Base-by-base conservation (phyloP, 2,113 vertebrate species). In the Poecilia latipinna region DNA sequence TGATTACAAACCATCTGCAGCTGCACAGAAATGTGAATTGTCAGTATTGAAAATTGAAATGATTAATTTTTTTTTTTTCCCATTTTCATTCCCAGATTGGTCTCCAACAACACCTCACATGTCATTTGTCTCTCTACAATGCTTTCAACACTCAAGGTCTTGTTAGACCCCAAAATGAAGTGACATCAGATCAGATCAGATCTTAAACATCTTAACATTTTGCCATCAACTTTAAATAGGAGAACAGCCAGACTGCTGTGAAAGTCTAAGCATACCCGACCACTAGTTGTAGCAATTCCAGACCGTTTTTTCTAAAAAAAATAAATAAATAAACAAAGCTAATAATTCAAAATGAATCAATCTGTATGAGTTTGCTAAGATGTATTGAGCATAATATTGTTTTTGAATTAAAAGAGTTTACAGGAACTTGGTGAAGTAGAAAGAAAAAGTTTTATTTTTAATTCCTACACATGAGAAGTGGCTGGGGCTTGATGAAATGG, bases 401-500 rank as follows among this genome's bases (percentile, higher is more conserved):
- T 67, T 90, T 82, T 85, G 78, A 72, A 79, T 81, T 79, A 61
- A 82, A 78, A 77, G 17, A 75, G 62, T 13, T 79, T 31, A 32
- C 51, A 51, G 48, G 67, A 63, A 80, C 72, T 83, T 61, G 61
- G 63, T 67, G 61, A 65, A 75, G 29, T 67, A 60, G 78, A 73
- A 78, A 75, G 33, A 80, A 66, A 39, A 37, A 28, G 65, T 68
- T 79, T 77, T 24, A 8, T 57, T 68, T 11, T 71, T 74, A 79
- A 82, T 90, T 75, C 68, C 77, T 82, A 72, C 57, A 74, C 75
- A 79, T 37, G 17, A 1, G 39, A 83, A 83, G 72, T 84, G 61
- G 79, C 77, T 75, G 68, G 65, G 78, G 83, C 78, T 82, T 90
- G 89, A 92, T 93, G 74, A 87, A 89, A 92, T 89, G 54, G 80